A percentile compares a stretch with the other conserved stretches of the same genome.
phyloP scores from a whole-genome alignment of 2,888 invertebrate species.

The Pristionchus exspectatus region DNA sequence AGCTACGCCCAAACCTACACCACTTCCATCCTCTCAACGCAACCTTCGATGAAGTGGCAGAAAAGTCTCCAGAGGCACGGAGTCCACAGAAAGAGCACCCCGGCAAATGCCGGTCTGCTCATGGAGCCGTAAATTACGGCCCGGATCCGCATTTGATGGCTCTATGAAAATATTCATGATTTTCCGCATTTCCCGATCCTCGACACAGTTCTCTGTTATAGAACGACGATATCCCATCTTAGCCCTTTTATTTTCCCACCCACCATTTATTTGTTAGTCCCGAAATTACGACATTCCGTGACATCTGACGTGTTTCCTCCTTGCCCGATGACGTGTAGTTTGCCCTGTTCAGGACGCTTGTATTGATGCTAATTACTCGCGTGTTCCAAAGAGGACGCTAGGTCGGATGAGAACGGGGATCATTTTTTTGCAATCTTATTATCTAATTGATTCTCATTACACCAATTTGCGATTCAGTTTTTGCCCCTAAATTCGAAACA shows the following conservation, averaged over 20 bases:
- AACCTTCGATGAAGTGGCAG: constrained; percentile 1
- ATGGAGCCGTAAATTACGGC: neutral
- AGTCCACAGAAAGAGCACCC: constrained; percentile 25
- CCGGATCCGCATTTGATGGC: neutral
- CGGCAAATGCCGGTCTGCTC: neutral
- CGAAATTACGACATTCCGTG: neutral
- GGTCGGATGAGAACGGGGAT: no score
- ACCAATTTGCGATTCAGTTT: neutral
- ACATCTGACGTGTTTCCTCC: neutral
- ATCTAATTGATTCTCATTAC: no score
- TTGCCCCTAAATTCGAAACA: no score
- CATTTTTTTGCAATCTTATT: no score
- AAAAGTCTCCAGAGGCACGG: neutral
- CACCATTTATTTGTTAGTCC: neutral
- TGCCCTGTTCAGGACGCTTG: neutral
- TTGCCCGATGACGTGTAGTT: neutral
- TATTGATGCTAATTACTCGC: neutral
- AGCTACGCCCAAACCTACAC: constrained; percentile 24
- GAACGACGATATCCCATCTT: neutral
- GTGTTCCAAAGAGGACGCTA: no score
- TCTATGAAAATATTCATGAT: neutral
- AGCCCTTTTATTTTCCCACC: neutral
- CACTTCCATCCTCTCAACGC: constrained; percentile 36
- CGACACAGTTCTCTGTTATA: neutral
- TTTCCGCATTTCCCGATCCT: neutral